Percentiles rank a stretch among this genome's conserved stretches.
These are phyloP conservation scores for Helostoma temminkii DNA, from an alignment of 2,797 vertebrate species.

Conservation along the genomic window DNA sequence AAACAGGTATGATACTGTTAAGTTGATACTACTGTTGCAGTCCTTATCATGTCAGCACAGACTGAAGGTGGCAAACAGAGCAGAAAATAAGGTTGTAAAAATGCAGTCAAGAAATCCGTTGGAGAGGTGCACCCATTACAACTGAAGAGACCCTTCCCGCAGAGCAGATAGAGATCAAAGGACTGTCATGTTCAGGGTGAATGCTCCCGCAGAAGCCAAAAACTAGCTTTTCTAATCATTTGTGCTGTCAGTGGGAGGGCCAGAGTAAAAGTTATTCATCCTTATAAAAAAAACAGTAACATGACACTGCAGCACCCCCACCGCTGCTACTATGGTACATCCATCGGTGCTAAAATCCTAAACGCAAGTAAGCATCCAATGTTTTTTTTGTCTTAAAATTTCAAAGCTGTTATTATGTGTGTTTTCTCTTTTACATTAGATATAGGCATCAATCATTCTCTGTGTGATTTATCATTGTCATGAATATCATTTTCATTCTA, in stretches of 20 bases:
- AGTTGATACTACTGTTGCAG: constrained; percentile 55
- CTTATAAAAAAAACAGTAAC: constrained; percentile 49
- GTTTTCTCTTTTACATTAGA: too few species aligned
- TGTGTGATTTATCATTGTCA: constrained; percentile 1
- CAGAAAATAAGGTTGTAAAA: constrained; percentile 62
- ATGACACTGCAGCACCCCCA: constrained; percentile 27
- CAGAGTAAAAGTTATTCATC: constrained; percentile 61
- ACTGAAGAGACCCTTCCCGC: constrained; percentile 71
- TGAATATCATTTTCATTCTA: not conserved
- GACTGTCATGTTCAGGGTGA: constrained; percentile 56
- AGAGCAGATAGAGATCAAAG: constrained; percentile 77
- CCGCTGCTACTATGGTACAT: constrained; percentile 13
- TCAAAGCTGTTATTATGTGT: too few species aligned
- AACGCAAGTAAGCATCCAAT: constrained; percentile 1
- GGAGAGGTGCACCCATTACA: constrained; percentile 71
- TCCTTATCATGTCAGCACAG: constrained; percentile 75
- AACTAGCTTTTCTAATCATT: constrained; percentile 70
- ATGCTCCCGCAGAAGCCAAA: constrained; percentile 46
- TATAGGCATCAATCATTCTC: too few species aligned
- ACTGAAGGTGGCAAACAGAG: constrained; percentile 61
- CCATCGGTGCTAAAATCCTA: constrained; percentile 23
- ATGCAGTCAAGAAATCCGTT: constrained; percentile 54
- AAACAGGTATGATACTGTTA: constrained; percentile 39
- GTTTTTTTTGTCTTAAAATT: constrained; percentile 10
- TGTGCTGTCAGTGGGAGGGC: constrained; percentile 53